These are phyloP conservation scores for Agrochola litura DNA, from an alignment of 2,888 invertebrate genomes.

Conservation along the genomic window DNA sequence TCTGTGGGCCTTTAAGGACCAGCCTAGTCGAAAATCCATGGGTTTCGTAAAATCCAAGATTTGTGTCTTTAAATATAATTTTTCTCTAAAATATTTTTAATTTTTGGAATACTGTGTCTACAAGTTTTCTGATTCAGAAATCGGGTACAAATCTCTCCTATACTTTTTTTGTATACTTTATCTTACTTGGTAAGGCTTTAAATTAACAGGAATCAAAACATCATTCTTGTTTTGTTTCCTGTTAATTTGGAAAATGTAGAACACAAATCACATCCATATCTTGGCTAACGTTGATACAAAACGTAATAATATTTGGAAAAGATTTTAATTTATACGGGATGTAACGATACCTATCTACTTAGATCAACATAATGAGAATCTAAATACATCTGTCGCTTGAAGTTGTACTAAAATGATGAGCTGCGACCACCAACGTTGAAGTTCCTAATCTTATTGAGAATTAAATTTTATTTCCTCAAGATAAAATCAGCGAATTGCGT, in stretches of 20 bases:
- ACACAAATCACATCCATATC: not conserved
- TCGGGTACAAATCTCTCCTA: not conserved
- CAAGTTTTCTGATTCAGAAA: not conserved
- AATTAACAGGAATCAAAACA: not conserved
- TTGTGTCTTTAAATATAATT: too few relatives aligned
- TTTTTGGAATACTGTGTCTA: too few relatives aligned
- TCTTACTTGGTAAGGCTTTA: not conserved
- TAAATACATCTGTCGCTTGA: slow-evolving; percentile 27
- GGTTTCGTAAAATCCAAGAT: not conserved
- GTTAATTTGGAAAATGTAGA: not conserved
- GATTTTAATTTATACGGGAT: not conserved
- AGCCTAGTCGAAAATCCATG: not conserved
- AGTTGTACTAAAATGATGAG: slow-evolving; percentile 14
- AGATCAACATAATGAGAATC: slow-evolving; percentile 36
- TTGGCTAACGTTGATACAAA: not conserved
- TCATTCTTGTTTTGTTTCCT: not conserved
- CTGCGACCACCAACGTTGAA: slow-evolving; percentile 50
- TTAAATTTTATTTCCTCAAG: slow-evolving; percentile 24
- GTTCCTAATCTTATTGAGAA: slow-evolving; percentile 17
- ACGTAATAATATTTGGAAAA: not conserved
- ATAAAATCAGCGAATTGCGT: slow-evolving; percentile 44
- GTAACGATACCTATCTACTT: slow-evolving; percentile 7
- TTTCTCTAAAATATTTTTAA: too few relatives aligned
- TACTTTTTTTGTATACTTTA: not conserved
- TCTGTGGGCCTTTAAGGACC: too few relatives aligned